These are phyloP conservation scores for Grus americana DNA, from an alignment of 2,113 vertebrate genomes.

Conservation along the genomic window DNA sequence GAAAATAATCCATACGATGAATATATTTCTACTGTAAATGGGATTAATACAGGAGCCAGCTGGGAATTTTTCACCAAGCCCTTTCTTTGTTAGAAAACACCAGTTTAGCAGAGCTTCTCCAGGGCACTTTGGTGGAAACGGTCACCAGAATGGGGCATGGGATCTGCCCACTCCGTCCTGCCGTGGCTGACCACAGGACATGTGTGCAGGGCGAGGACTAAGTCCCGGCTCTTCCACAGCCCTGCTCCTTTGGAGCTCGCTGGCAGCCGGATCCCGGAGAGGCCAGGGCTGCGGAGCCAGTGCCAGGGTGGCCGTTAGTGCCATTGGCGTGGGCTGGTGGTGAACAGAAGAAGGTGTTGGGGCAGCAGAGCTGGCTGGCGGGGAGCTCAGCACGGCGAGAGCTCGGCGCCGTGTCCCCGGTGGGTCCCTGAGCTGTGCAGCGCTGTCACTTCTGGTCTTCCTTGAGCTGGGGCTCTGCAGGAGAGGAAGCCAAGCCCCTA, in stretches of 20 bases:
- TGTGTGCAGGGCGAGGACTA: accelerated
- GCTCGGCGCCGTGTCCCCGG: accelerated
- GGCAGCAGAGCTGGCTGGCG: background rate
- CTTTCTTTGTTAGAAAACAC: background rate
- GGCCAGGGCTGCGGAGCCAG: background rate
- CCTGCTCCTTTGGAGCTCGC: accelerated
- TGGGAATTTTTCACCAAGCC: background rate
- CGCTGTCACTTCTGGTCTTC: background rate
- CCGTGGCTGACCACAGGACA: background rate
- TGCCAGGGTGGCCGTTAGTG: accelerated
- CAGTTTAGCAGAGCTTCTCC: background rate
- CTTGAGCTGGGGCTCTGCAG: background rate
- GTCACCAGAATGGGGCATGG: background rate
- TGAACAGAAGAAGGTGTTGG: background rate
- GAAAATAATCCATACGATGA: background rate
- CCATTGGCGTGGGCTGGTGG: background rate
- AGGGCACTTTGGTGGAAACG: background rate
- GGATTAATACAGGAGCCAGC: background rate
- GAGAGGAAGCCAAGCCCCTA: background rate
- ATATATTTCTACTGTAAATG: background rate
- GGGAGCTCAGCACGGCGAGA: background rate
- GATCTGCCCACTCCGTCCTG: background rate
- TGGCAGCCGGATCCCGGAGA: accelerated
- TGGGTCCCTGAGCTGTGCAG: background rate
- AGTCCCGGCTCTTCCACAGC: background rate